Evolutionary conservation across 2,113 vertebrate genomes (phyloP), one percentile per base, ranked within the genome.

Genomic region (Emydocephalus ijimae): DNA sequence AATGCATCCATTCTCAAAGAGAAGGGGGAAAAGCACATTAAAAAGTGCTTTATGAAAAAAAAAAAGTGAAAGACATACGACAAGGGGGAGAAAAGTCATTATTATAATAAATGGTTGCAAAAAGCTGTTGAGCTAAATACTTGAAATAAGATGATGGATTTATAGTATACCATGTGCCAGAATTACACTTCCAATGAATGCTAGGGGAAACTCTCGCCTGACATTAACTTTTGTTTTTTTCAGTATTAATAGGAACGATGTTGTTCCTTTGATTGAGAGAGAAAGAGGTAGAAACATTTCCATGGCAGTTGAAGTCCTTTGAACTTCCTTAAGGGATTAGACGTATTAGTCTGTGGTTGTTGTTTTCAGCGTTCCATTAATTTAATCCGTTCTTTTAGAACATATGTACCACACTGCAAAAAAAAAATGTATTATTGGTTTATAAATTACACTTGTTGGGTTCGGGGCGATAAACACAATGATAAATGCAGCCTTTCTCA

Each of bases 401-500:
- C 96, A 95, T 95, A 94, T 97, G 96, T 97, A 97, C 95, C 97
- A 97, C 94, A 96, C 93, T 96, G 95, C 93, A 94, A 94, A 55
- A 48, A 96, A n/a, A 39, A 95, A 59, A 97, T 97, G 97, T 97
- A 97, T 97, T 98, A 97, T 97, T 97, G 96, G 96, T 97, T 98
- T 98, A 97, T 97, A 98, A 98, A 98, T 98, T 97, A 97, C 95
- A 97, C 96, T 97, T 97, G 95, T 97, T 97, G 96, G 96, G 97
- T 98, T 97, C 94, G 92, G 95, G 97, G 97, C 94, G 95, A 98
- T 97, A 98, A 97, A 97, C 95, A 95, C 96, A 96, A 97, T 98
- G 97, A 98, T 98, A 95, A 97, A 98, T 98, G 96, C 59, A 95
- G 94, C 96, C 96, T 97, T 98, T 97, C 95, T 96, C 97, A 96